Percentiles rank a stretch among this genome's conserved stretches.
Conservation (phyloP, 2,888 invertebrate genomes). For the Chaetogeoica ovagalla region DNA sequence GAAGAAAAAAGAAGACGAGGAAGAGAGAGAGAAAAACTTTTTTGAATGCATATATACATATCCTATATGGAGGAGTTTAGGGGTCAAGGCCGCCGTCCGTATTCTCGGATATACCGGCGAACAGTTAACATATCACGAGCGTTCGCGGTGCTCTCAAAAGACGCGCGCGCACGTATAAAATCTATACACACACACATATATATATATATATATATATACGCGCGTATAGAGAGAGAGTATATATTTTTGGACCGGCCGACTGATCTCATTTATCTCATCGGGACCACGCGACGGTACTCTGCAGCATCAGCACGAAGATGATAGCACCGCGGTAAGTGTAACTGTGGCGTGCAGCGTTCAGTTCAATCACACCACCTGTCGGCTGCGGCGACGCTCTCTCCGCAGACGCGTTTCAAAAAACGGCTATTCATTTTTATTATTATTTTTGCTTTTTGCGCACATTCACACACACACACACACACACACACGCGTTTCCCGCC, state of each 20-base stretch:
- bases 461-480: not conserved
- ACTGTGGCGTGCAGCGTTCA: no score
- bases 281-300: constrained; percentile 30
- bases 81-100: constrained; percentile 47
- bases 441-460: no score
- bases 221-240: constrained; percentile 17
- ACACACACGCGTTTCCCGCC: not conserved
- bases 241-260: constrained; percentile 45
- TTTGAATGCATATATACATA: constrained; percentile 30
- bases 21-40: constrained; percentile 18
- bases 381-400: not conserved
- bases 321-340: no score
- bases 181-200: no score
- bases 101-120: constrained; percentile 30
- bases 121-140: constrained; percentile 42
- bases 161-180: not conserved
- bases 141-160: constrained; percentile 47
- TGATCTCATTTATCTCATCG: constrained; percentile 45
- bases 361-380: no score
- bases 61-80: constrained; percentile 25
- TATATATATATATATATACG: not conserved
- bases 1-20: not conserved
- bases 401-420: no score
- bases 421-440: no score
- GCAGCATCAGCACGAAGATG: not conserved